phyloP scores from a whole-genome alignment of 1,140 invertebrate species.

The Plectus sambesii region DNA sequence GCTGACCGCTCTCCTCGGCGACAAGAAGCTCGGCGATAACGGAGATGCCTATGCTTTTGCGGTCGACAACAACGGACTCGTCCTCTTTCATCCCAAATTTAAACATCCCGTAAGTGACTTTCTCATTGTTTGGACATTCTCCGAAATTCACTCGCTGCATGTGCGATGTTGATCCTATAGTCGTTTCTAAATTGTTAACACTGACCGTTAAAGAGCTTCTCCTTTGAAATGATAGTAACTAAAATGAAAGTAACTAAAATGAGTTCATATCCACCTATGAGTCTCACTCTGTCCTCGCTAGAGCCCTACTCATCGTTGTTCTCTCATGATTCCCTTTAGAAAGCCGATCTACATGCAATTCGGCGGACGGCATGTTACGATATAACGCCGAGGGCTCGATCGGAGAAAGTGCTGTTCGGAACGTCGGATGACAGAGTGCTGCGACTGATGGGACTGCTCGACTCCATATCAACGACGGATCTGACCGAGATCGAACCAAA shows the following conservation, averaged over 20 bases:
- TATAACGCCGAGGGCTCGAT: slow-evolving; percentile 21
- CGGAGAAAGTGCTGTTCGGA: slow-evolving; percentile 38
- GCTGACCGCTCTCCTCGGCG: slow-evolving; percentile 12
- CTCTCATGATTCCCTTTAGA: slow-evolving; percentile 16
- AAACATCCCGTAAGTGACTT: slow-evolving; percentile 25
- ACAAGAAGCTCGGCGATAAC: slow-evolving; percentile 10
- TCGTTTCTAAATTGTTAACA: too few relatives aligned
- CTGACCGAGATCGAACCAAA: too few relatives aligned
- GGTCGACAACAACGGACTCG: slow-evolving; percentile 43
- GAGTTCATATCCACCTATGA: too few relatives aligned
- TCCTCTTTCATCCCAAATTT: slow-evolving; percentile 36
- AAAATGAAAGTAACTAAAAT: too few relatives aligned
- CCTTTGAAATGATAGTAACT: too few relatives aligned
- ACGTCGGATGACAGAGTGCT: slow-evolving; percentile 35
- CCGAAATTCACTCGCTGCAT: too few relatives aligned
- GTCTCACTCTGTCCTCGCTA: too few relatives aligned
- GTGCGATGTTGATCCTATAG: too few relatives aligned
- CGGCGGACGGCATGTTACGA: slow-evolving; percentile 41
- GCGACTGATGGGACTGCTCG: slow-evolving; percentile 35
- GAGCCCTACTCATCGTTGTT: not conserved
- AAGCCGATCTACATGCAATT: slow-evolving; percentile 31
- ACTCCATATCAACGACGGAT: slow-evolving; percentile 38
- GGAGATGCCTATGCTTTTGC: slow-evolving; percentile 36
- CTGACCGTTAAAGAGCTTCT: too few relatives aligned
- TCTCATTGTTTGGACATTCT: not conserved